These are phyloP conservation scores for Doryteuthis pealeii DNA, from an alignment of 1,140 invertebrate species.

Conservation along the genomic window DNA sequence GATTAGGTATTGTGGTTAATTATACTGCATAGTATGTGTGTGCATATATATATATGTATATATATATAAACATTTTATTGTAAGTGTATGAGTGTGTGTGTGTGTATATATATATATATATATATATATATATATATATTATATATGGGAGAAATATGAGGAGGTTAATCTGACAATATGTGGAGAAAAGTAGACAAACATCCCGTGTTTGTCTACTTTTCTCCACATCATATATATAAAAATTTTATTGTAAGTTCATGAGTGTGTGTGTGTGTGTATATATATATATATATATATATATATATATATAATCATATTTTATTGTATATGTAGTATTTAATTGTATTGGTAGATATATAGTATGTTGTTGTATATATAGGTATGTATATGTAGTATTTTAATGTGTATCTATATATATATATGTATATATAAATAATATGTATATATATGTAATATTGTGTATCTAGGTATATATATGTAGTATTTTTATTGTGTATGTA, in stretches of 20 bases:
- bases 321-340: neutral
- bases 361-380: neutral
- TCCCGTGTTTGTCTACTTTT: too few species aligned
- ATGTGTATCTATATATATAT: neutral
- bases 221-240: too few species aligned
- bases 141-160: too few species aligned
- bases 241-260: neutral
- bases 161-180: too few species aligned
- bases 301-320: neutral
- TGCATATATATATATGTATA: neutral
- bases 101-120: neutral
- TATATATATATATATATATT: neutral
- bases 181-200: too few species aligned
- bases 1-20: too few species aligned
- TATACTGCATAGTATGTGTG: neutral
- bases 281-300: slow-evolving; percentile 7
- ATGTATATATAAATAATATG: neutral
- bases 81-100: neutral
- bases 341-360: neutral
- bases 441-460: neutral
- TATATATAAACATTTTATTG: neutral
- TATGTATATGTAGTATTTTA: neutral
- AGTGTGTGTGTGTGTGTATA: neutral
- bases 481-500: too few species aligned
- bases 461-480: neutral